These are phyloP conservation scores for Oncorhynchus gorbuscha DNA, from an alignment of 2,113 vertebrate species.

Conservation along the genomic window DNA sequence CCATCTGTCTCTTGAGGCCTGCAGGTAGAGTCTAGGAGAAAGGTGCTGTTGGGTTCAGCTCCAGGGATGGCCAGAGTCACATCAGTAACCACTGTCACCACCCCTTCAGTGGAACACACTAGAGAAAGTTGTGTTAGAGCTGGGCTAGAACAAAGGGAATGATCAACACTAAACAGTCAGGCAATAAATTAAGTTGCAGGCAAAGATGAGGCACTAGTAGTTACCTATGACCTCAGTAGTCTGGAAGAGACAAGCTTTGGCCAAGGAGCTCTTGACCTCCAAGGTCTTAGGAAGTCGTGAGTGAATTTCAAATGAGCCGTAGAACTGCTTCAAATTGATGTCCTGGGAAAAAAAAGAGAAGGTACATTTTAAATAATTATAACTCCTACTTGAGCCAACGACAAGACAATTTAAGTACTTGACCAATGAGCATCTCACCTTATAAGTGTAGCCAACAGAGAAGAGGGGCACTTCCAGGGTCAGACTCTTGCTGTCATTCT, in stretches of 20 bases:
- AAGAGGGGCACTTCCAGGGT: no score
- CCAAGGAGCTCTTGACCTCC: constrained; percentile 1
- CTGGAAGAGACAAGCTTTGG: constrained; percentile 53
- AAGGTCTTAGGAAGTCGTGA: constrained; percentile 19
- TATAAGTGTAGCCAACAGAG: no score
- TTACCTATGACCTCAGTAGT: constrained; percentile 58
- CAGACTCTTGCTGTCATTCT: no score
- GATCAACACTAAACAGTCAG: no score
- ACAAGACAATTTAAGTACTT: no score
- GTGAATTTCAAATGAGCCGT: constrained; percentile 52
- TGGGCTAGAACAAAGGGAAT: background rate
- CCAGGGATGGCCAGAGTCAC: constrained; percentile 38
- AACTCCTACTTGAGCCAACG: no score
- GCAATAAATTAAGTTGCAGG: no score
- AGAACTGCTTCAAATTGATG: constrained; percentile 45
- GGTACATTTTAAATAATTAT: no score
- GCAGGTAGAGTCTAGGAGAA: constrained; percentile 57
- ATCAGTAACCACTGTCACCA: constrained; percentile 61
- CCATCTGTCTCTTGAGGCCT: constrained; percentile 49
- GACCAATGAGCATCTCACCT: no score
- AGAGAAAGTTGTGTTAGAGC: background rate
- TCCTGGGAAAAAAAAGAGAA: constrained; percentile 28
- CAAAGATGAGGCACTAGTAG: background rate
- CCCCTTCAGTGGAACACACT: constrained; percentile 71
- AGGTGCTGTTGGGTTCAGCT: constrained; percentile 28